Base-by-base conservation (phyloP, 2,888 invertebrate species). In the Hoplodrina ambigua region DNA sequence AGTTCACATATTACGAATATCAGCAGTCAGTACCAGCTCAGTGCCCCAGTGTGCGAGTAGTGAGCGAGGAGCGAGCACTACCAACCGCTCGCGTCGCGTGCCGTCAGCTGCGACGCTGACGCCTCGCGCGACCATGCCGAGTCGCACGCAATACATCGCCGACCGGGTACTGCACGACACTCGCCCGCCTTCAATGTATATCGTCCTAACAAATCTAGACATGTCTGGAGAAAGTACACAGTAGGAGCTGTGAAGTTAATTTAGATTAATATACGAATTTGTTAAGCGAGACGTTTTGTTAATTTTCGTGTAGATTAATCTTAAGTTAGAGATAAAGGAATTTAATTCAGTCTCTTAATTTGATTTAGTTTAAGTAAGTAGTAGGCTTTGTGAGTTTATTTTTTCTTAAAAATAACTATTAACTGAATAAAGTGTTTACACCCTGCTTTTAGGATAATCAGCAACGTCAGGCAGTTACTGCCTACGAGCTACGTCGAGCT, bases 251-350 rank as follows among this genome's bases (percentile, higher is more conserved):
- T 17, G 17, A 54, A 72, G 78, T 78, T 72, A 72, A 76, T 76
- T 76, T 72, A 78, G 61, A 76, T 75, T 77, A 71, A 71, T 75
- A 61, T 50, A 71, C 57, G 53, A 65, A 78, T 72, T 61, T 59
- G 66, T 66, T 78, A 37, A 59, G 61, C 58, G 54, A 58, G 58
- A 78, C 46, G 62, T 62, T 78, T 62, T 72, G 62, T 76, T 72
- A 75, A 75, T 72, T 55, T 61, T 54, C 66, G 66, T 55, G 72
- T 59, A 63, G 30, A 76, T 63, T 63, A 59, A 77, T 75, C 41
- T 72, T 71, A 64, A 64, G 49, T 71, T 64, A 70, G 54, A 65
- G 57, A 19, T 75, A 59, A 59, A 55, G 55, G 68, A 75, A 75
- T 68, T 72, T 72, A 44, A 55, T 75, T 69, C n/a, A 33, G 41